phyloP scores from a whole-genome alignment of 1,140 invertebrate genomes.

The Lycorma delicatula region DNA sequence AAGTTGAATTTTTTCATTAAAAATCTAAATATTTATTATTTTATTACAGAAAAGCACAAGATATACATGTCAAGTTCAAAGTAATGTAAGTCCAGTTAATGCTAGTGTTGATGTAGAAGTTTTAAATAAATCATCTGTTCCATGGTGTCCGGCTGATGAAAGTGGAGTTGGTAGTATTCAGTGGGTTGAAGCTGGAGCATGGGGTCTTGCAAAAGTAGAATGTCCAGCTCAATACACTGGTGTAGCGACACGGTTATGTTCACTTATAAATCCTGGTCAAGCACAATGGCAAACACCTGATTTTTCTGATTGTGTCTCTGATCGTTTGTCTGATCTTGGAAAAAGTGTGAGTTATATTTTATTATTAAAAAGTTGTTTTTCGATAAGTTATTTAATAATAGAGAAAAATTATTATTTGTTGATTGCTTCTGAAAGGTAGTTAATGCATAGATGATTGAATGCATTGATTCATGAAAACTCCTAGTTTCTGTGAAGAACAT shows the following conservation, averaged over 20 bases:
- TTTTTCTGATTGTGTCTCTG: slow-evolving; percentile 59
- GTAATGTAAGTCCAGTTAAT: slow-evolving; percentile 8
- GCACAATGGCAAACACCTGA: slow-evolving; percentile 63
- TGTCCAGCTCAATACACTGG: slow-evolving; percentile 43
- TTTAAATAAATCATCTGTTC: slow-evolving; percentile 46
- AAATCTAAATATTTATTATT: no score
- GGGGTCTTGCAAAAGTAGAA: slow-evolving; percentile 46
- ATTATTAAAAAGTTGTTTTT: no score
- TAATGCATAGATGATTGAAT: no score
- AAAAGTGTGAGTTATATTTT: slow-evolving; percentile 48
- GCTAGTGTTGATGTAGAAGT: slow-evolving; percentile 50
- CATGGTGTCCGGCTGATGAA: slow-evolving; percentile 42
- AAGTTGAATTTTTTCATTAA: no score
- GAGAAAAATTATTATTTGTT: no score
- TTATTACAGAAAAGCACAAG: slow-evolving; percentile 48
- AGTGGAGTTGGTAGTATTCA: slow-evolving; percentile 31
- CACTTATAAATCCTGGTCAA: slow-evolving; percentile 36
- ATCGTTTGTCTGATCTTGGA: slow-evolving; percentile 51
- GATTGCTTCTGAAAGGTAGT: no score
- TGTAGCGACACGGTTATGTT: slow-evolving; percentile 19
- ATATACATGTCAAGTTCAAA: slow-evolving; percentile 47
- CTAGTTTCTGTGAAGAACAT: no score
- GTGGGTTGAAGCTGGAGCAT: slow-evolving; percentile 53
- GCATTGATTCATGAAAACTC: no score
- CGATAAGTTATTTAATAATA: no score